These are phyloP conservation scores for Hephaestus fuliginosus DNA, from an alignment of 2,797 vertebrate species.

Conservation along the genomic window DNA sequence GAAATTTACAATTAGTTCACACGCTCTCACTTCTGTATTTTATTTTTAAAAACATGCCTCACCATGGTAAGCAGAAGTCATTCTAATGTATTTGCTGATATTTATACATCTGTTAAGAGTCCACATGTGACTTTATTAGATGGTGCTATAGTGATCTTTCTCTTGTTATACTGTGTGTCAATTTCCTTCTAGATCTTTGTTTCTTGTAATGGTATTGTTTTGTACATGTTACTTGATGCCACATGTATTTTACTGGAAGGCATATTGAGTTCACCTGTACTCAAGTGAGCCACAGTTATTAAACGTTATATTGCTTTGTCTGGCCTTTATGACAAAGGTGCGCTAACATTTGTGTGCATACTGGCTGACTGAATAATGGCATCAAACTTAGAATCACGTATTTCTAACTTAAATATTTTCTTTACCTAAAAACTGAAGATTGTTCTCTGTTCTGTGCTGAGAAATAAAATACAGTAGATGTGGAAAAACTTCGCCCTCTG, in stretches of 20 bases:
- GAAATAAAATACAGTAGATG: not conserved
- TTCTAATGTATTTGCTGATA: not conserved
- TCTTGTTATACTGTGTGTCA: not conserved
- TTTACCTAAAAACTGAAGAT: not conserved
- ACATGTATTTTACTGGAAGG: too few species aligned
- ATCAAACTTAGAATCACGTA: too few species aligned
- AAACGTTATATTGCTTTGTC: too few species aligned
- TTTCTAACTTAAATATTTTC: not conserved
- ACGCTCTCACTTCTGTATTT: not conserved
- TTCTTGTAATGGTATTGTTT: too few species aligned
- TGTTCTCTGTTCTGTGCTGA: not conserved
- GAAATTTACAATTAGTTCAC: not conserved
- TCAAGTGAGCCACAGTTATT: too few species aligned
- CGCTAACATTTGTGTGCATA: too few species aligned
- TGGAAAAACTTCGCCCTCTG: constrained; percentile 50
- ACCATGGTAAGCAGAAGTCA: not conserved
- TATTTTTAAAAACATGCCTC: not conserved
- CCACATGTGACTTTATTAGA: not conserved
- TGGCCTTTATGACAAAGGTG: too few species aligned
- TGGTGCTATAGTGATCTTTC: not conserved
- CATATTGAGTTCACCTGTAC: too few species aligned
- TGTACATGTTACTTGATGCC: too few species aligned
- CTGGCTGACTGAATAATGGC: too few species aligned
- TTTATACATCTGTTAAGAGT: not conserved
- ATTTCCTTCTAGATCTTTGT: not conserved